These are phyloP conservation scores for Choristoneura fumiferana DNA, from an alignment of 1,140 invertebrate genomes.

Conservation along the genomic window DNA sequence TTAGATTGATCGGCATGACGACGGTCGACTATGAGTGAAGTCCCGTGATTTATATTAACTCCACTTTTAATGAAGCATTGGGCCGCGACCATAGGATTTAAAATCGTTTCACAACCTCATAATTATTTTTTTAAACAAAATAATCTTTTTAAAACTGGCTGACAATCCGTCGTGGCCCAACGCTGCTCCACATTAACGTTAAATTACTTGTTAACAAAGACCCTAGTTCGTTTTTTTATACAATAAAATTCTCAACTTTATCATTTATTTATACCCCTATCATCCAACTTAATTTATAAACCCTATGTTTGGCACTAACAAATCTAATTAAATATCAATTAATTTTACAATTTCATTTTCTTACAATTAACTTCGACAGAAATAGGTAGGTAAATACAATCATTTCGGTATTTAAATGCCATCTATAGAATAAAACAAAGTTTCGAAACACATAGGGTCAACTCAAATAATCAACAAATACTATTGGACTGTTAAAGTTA, in stretches of 20 bases:
- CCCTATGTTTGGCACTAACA: constrained; percentile 72
- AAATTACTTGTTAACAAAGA: constrained; percentile 66
- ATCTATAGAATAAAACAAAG: neutral
- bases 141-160: constrained; percentile 71
- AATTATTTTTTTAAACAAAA: constrained; percentile 63
- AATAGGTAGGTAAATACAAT: neutral
- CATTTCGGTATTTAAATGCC: neutral
- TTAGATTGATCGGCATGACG: no score
- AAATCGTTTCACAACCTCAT: constrained; percentile 71
- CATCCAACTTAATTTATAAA: constrained; percentile 68
- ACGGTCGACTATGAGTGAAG: neutral
- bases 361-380: constrained; percentile 34
- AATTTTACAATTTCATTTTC: constrained; percentile 42
- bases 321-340: constrained; percentile 66
- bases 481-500: constrained; percentile 20
- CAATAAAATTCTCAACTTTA: constrained; percentile 68
- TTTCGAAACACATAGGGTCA: neutral
- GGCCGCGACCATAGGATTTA: constrained; percentile 43
- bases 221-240: constrained; percentile 73
- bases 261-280: constrained; percentile 63
- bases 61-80: constrained; percentile 41
- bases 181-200: constrained; percentile 47
- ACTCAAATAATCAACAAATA: neutral
- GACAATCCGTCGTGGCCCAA: constrained; percentile 48
- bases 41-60: neutral